Conservation (phyloP, 2,888 invertebrate genomes). For the Argynnis bischoffii region DNA sequence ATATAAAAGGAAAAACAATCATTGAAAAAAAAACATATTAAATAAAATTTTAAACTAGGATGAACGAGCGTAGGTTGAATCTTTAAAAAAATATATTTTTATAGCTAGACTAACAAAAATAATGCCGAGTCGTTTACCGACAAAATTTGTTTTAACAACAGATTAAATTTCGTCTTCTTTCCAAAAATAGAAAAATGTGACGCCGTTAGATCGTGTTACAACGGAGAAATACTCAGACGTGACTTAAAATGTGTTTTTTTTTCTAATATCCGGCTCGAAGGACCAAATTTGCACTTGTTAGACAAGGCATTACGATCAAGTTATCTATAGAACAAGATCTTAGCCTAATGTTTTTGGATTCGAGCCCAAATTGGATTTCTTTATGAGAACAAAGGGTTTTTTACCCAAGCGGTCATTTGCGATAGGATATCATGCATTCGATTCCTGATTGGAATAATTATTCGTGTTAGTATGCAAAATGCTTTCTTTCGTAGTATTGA, state of each 20-base stretch:
- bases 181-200: constrained; percentile 26
- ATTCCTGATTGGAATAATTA: too few species aligned
- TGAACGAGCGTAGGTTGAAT: too few species aligned
- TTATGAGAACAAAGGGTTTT: neutral
- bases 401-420: neutral
- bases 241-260: constrained; percentile 34
- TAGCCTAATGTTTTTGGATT: constrained; percentile 4
- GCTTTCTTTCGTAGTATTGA: too few species aligned
- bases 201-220: constrained; percentile 28
- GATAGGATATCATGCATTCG: neutral
- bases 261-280: constrained; percentile 28
- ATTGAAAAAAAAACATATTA: too few species aligned
- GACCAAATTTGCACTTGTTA: constrained; percentile 33
- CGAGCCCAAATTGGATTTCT: constrained; percentile 6
- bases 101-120: neutral
- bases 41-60: too few species aligned
- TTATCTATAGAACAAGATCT: constrained; percentile 21
- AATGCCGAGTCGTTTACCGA: constrained; percentile 13
- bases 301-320: constrained; percentile 29
- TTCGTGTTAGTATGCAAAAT: too few species aligned
- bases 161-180: constrained; percentile 27
- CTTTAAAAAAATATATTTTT: too few species aligned
- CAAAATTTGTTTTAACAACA: constrained; percentile 26
- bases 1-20: too few species aligned
- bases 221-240: constrained; percentile 19